phyloP scores from a whole-genome alignment of 2,888 invertebrate species.

The Cephus runcator region DNA sequence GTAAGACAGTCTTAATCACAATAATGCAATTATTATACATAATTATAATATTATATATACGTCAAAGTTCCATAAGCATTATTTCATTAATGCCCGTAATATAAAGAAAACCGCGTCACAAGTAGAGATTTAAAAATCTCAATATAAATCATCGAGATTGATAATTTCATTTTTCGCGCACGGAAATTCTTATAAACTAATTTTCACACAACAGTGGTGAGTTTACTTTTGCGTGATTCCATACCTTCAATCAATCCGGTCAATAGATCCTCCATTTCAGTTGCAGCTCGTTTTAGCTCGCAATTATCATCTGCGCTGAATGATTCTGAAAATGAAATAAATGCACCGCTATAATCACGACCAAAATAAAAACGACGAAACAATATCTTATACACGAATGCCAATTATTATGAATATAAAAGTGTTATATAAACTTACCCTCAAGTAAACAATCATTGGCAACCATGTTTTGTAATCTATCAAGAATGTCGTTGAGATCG shows the following conservation, averaged over 20 bases:
- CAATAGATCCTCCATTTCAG: constrained; percentile 77
- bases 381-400: not conserved
- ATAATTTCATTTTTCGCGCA: not conserved
- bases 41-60: not conserved
- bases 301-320: constrained; percentile 69
- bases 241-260: constrained; percentile 76
- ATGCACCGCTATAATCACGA: not conserved
- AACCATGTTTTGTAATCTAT: constrained; percentile 77
- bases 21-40: too few species aligned
- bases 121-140: not conserved
- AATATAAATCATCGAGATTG: not conserved
- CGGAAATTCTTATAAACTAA: not conserved
- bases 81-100: not conserved
- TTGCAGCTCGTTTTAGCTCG: constrained; percentile 75
- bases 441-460: constrained; percentile 76
- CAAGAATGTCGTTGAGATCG: constrained; percentile 76
- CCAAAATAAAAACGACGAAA: not conserved
- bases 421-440: constrained; percentile 61
- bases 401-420: not conserved
- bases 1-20: too few species aligned
- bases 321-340: constrained; percentile 45
- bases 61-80: not conserved
- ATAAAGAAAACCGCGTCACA: not conserved
- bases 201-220: constrained; percentile 55
- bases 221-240: constrained; percentile 65